A percentile compares a stretch with the other conserved stretches of the same genome.
These are phyloP conservation scores for Triplophysa yarkandensis DNA, from an alignment of 2,797 vertebrate genomes.

Conservation along the genomic window DNA sequence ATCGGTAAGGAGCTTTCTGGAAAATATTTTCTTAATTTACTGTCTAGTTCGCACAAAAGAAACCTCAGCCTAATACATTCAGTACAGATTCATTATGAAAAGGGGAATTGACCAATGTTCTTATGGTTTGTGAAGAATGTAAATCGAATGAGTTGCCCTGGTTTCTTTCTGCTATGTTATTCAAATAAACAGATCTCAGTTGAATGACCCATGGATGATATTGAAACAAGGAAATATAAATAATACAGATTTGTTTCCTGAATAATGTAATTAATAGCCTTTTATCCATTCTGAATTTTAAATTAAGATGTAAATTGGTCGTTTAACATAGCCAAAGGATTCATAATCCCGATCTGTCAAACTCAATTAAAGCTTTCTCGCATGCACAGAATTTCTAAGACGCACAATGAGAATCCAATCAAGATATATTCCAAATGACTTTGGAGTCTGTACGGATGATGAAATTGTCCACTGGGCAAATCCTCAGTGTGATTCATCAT, in stretches of 20 bases:
- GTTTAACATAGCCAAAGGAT: conserved; percentile 84
- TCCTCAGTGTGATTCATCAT: conserved; percentile 48
- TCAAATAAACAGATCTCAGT: conserved; percentile 68
- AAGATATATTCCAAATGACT: conserved; percentile 64
- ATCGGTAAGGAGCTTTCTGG: too few relatives aligned
- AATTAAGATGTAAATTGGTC: conserved; percentile 84
- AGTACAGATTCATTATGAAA: conserved; percentile 9
- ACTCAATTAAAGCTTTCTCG: conserved; percentile 81
- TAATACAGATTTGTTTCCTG: conserved; percentile 73
- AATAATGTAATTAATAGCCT: conserved; percentile 83
- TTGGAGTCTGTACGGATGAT: conserved; percentile 40
- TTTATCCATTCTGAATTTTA: conserved; percentile 83
- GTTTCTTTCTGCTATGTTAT: conserved; percentile 58
- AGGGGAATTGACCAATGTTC: conserved; percentile 8
- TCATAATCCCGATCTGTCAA: conserved; percentile 79
- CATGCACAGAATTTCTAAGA: conserved; percentile 70
- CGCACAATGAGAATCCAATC: conserved; percentile 76
- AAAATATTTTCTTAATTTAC: too few relatives aligned
- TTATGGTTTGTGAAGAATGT: conserved; percentile 31
- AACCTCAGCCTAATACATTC: background rate
- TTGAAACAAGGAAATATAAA: conserved; percentile 72
- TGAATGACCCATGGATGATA: conserved; percentile 73
- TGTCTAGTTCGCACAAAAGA: too few relatives aligned
- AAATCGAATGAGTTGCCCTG: conserved; percentile 57
- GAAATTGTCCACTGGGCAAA: conserved; percentile 56